phyloP scores from a whole-genome alignment of 2,113 vertebrate species.

The Corythoichthys haematopterus region DNA sequence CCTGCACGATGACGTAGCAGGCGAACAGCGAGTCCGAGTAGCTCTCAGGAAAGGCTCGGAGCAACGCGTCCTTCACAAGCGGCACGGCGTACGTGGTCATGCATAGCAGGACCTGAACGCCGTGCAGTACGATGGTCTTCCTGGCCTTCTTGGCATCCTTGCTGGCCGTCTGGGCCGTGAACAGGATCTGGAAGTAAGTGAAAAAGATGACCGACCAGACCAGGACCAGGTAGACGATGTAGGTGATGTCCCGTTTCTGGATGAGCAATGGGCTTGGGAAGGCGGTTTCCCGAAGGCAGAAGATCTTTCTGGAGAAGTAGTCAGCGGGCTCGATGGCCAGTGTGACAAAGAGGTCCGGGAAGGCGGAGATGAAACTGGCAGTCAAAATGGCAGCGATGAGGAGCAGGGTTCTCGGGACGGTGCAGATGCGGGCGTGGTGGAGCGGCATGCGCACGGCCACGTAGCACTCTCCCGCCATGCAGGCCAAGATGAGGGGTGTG shows the following conservation, averaged over 20 bases:
- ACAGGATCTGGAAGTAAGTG: conserved; percentile 55
- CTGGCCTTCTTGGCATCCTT: conserved; percentile 58
- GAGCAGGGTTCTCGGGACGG: conserved; percentile 39
- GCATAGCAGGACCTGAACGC: conserved; percentile 61
- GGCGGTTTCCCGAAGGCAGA: conserved; percentile 36
- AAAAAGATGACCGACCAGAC: conserved; percentile 56
- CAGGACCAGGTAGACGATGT: conserved; percentile 35
- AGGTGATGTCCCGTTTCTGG: conserved; percentile 46
- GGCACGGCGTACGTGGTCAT: conserved; percentile 53
- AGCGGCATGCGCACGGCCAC: conserved; percentile 67
- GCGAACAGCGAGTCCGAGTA: conserved; percentile 38
- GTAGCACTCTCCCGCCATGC: conserved; percentile 70
- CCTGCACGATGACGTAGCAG: conserved; percentile 51
- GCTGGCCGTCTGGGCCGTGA: conserved; percentile 39
- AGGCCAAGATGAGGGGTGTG: conserved; percentile 67
- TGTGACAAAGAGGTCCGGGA: conserved; percentile 54
- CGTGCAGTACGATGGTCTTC: conserved; percentile 65
- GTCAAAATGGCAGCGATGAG: conserved; percentile 58
- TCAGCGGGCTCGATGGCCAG: conserved; percentile 31
- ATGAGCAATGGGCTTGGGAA: conserved; percentile 35
- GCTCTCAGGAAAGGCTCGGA: conserved; percentile 26
- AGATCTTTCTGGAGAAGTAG: conserved; percentile 38
- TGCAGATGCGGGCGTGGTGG: conserved; percentile 59
- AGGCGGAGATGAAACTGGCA: conserved; percentile 31
- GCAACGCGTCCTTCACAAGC: conserved; percentile 5